These are phyloP conservation scores for Neopipo cinnamomea DNA, from an alignment of 2,113 vertebrate species.

Conservation along the genomic window DNA sequence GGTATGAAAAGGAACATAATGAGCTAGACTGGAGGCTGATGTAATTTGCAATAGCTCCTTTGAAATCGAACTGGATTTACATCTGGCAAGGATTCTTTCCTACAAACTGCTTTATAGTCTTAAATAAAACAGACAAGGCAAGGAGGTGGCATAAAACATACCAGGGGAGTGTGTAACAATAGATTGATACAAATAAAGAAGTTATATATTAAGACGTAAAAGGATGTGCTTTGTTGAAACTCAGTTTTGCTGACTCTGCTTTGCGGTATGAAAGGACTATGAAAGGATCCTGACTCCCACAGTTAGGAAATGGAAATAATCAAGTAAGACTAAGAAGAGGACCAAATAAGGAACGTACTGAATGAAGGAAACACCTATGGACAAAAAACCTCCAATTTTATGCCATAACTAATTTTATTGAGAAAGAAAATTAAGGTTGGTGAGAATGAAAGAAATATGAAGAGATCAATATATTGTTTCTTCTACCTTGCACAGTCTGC, in stretches of 20 bases:
- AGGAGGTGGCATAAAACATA: not conserved
- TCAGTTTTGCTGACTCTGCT: not conserved
- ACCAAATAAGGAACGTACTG: not conserved
- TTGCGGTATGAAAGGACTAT: not conserved
- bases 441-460: not conserved
- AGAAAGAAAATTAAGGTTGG: not conserved
- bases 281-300: not conserved
- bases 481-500: not conserved
- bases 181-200: not conserved
- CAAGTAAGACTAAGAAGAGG: not conserved
- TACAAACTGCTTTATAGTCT: not conserved
- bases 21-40: not conserved
- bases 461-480: not conserved
- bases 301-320: not conserved
- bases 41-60: not conserved
- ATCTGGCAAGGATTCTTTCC: not conserved
- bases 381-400: not conserved
- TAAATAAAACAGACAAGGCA: not conserved
- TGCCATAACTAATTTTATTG: not conserved
- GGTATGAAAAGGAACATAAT: not conserved
- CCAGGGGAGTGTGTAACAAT: not conserved
- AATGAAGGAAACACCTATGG: not conserved
- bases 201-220: not conserved
- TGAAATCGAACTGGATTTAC: not conserved
- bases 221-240: not conserved